These are phyloP conservation scores for Argya squamiceps DNA, from an alignment of 2,797 vertebrate genomes.

Conservation along the genomic window DNA sequence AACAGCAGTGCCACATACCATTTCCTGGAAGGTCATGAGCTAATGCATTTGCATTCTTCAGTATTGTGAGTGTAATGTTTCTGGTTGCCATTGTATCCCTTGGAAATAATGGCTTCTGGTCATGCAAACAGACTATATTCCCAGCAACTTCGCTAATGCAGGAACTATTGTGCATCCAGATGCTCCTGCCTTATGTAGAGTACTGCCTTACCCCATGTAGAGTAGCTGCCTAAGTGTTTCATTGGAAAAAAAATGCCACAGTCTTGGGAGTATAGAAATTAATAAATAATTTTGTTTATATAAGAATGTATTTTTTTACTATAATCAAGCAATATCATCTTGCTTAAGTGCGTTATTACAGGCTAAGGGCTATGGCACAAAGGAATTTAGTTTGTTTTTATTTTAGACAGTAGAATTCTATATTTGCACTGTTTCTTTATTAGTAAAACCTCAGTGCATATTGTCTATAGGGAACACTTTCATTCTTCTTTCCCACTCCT, in stretches of 20 bases:
- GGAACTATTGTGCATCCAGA: conserved; percentile 47
- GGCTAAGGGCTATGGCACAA: background rate
- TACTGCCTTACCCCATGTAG: background rate
- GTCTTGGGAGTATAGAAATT: conserved; percentile 48
- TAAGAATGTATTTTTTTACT: conserved; percentile 57
- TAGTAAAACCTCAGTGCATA: background rate
- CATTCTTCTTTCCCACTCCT: background rate
- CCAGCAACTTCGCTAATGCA: conserved; percentile 63
- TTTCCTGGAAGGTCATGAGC: conserved; percentile 71
- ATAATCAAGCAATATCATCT: conserved; percentile 50
- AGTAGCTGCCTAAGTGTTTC: conserved; percentile 39
- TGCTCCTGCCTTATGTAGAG: background rate
- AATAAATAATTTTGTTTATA: conserved; percentile 58
- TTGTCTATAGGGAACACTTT: background rate
- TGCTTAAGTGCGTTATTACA: conserved; percentile 48
- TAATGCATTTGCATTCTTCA: conserved; percentile 70
- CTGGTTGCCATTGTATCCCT: conserved; percentile 67
- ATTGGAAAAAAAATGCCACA: conserved; percentile 35
- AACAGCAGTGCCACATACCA: conserved; percentile 44
- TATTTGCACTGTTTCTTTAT: conserved; percentile 39
- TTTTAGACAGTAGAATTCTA: conserved; percentile 1
- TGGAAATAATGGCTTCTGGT: conserved; percentile 72
- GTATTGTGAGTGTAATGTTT: conserved; percentile 61
- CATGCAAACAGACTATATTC: conserved; percentile 53
- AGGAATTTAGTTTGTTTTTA: background rate